Conservation (phyloP, 2,888 invertebrate species). For the Salpingus planirostris region DNA sequence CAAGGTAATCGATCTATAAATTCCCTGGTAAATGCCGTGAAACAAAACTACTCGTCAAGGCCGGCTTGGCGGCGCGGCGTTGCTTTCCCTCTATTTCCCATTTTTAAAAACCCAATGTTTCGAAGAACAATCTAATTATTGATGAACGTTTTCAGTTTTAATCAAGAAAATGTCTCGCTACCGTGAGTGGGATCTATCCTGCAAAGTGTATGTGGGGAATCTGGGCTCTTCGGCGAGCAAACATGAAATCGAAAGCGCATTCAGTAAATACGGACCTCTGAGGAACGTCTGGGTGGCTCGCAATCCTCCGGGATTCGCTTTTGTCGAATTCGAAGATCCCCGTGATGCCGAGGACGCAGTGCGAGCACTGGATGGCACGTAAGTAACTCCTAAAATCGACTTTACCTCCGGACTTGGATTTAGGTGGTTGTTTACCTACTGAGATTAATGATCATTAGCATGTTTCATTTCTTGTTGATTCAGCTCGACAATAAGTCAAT, state of each 20-base stretch:
- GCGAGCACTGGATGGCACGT: slow-evolving; percentile 42
- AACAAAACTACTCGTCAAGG: too few species aligned
- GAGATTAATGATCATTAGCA: too few species aligned
- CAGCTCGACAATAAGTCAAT: too few species aligned
- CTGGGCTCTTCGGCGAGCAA: slow-evolving; percentile 85
- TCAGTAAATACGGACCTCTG: slow-evolving; percentile 84
- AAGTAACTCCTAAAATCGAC: slow-evolving; percentile 17
- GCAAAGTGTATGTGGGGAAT: slow-evolving; percentile 94
- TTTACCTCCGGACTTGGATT: neutral
- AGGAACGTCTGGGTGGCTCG: slow-evolving; percentile 97
- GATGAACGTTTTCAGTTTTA: too few species aligned
- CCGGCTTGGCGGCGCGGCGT: too few species aligned
- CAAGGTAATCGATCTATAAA: too few species aligned
- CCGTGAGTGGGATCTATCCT: slow-evolving; percentile 76
- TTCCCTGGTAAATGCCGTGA: too few species aligned
- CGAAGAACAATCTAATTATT: too few species aligned
- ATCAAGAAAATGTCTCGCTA: slow-evolving; percentile 55
- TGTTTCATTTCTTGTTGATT: too few species aligned
- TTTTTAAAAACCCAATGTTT: too few species aligned
- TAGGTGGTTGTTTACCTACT: slow-evolving; percentile 1
- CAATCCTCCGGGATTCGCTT: slow-evolving; percentile 92
- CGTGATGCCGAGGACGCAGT: slow-evolving; percentile 90
- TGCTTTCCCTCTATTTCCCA: too few species aligned
- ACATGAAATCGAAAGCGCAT: slow-evolving; percentile 88
- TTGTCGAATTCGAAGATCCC: slow-evolving; percentile 89